phyloP scores from a whole-genome alignment of 2,797 vertebrate genomes.

The Odontamblyopus rebecca region DNA sequence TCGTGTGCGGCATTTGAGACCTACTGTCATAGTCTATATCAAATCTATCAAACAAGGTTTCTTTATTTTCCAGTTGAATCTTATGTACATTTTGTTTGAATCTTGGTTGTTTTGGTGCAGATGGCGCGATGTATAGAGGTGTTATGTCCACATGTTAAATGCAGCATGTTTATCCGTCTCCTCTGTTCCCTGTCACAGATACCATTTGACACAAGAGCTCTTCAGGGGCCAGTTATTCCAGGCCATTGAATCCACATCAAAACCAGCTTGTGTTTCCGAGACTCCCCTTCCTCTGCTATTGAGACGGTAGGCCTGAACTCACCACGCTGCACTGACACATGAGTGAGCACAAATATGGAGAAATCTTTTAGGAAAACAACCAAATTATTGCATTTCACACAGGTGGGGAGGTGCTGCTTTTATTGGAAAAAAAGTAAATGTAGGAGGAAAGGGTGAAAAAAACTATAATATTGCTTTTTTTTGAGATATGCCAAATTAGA shows the following conservation, averaged over 20 bases:
- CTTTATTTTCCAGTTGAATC: not conserved
- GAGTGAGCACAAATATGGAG: conserved; percentile 42
- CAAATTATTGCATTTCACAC: not conserved
- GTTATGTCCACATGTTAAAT: conserved; percentile 70
- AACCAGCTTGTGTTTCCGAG: conserved; percentile 58
- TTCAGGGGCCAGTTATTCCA: conserved; percentile 75
- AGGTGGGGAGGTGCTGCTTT: not conserved
- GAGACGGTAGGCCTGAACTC: conserved; percentile 35
- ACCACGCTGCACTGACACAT: conserved; percentile 15
- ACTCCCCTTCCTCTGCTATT: conserved; percentile 38
- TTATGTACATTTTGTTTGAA: not conserved
- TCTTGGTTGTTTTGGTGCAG: conserved; percentile 56
- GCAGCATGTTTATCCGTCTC: conserved; percentile 65
- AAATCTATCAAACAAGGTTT: not conserved
- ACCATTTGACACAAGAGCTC: conserved; percentile 75
- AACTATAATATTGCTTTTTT: no score
- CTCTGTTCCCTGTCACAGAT: conserved; percentile 73
- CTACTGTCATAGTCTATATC: not conserved
- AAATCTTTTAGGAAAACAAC: conserved; percentile 4
- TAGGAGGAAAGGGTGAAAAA: no score
- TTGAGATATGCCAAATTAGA: no score
- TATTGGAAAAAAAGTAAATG: not conserved
- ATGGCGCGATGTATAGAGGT: conserved; percentile 60
- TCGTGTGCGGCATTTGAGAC: not conserved
- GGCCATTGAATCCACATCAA: conserved; percentile 74